Base-by-base conservation (phyloP, 2,113 vertebrate species). In the Saccopteryx leptura region DNA sequence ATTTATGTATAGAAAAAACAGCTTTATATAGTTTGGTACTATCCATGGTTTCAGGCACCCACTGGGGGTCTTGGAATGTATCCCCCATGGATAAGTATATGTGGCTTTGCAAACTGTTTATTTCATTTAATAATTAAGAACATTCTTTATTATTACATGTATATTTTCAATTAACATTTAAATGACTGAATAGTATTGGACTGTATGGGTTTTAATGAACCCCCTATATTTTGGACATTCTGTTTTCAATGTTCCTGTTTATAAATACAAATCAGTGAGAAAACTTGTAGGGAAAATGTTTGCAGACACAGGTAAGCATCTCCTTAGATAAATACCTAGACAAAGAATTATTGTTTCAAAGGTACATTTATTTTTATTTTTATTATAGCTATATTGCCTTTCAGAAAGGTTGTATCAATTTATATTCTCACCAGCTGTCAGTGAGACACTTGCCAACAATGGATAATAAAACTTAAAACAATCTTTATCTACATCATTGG, bases 241-340 rank as follows among this genome's bases (percentile, higher is more conserved):
- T 58, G 13, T 95, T 80, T 54, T 13, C 9, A 83, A 0, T 60
- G 31, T 88, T 95, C 93, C 14, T 75, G 4, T 63, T 78, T 88
- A 68, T 63, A 86, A 96, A 60, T 50, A 17, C 8, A 86, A 66
- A 60, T 65, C 23, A 72, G 12, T 52, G 63, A 83, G 80, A 58
- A 83, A 66, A 80, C 4, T 65, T 63, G 28, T 4, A 85, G 24
- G 26, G 24, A 90, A 74, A 90, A 63, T 63, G 8, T 80, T 65
- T 65, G 33, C 2, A 26, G 2, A 76, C 0, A 78, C 24, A n/a
- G 21, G 61, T 52, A 81, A 46, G 46, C 68, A 31, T 91, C 23
- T 75, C 26, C 88, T 97, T 68, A 84, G 39, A 65, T 81, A 56
- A 81, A 88, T 81, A 92, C 54, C 52, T 97, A 75, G 91, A 83